These are phyloP conservation scores for Anagrus nilaparvatae DNA, from an alignment of 1,140 invertebrate species.

Conservation along the genomic window DNA sequence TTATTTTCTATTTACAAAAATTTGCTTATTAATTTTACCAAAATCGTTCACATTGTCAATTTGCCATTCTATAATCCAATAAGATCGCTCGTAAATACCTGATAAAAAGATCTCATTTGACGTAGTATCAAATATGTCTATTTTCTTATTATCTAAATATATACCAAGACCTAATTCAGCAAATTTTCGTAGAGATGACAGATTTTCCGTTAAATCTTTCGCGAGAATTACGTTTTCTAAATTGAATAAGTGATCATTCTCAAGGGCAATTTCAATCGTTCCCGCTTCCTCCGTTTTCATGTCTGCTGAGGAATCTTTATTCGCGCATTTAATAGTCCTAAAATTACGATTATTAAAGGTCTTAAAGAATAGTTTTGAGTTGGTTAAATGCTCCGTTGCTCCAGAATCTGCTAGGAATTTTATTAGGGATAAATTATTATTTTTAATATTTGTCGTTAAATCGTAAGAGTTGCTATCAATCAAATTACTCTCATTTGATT, in stretches of 20 bases:
- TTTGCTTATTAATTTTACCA: not conserved
- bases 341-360: not conserved
- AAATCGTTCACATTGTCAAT: conserved; percentile 11
- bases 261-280: too few species aligned
- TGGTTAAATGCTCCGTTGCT: conserved; percentile 2
- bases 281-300: too few species aligned
- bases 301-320: conserved; percentile 2
- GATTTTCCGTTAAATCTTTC: not conserved
- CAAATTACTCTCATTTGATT: not conserved
- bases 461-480: not conserved
- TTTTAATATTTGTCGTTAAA: not conserved
- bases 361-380: conserved; percentile 1
- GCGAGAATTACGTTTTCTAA: too few species aligned
- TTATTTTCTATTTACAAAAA: too few species aligned
- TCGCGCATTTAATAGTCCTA: conserved; percentile 6
- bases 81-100: not conserved
- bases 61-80: conserved; percentile 2
- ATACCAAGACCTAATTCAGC: not conserved
- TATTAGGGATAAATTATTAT: not conserved
- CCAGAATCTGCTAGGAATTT: not conserved
- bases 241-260: too few species aligned
- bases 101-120: not conserved
- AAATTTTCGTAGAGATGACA: not conserved
- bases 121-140: not conserved
- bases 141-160: not conserved